A percentile compares a stretch with the other conserved stretches of the same genome.
Evolutionary conservation across 1,140 invertebrate genomes (phyloP).

Genomic region (Thrips palmi): DNA sequence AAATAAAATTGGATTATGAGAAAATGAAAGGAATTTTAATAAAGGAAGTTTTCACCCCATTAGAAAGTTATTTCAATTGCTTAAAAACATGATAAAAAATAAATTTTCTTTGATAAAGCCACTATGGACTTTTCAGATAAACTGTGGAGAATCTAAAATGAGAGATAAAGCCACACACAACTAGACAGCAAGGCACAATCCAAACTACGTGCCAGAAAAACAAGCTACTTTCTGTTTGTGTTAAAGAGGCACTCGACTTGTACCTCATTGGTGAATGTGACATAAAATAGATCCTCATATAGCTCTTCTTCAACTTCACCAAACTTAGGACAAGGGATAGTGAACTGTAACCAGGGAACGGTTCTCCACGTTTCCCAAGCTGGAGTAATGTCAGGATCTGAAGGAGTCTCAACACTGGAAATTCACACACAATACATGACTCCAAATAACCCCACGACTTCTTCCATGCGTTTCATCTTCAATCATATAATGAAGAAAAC

Average conservation of each 20-base stretch:
- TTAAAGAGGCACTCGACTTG: background rate
- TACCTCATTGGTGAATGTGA: constrained; percentile 56
- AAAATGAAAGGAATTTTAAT: background rate
- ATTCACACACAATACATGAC: constrained; percentile 4
- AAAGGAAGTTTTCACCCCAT: background rate
- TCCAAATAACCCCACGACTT: constrained; percentile 8
- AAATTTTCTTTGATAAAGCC: background rate
- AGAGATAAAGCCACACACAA: too few relatives aligned
- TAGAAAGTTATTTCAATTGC: background rate
- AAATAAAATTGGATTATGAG: background rate
- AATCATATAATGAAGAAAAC: constrained; percentile 6
- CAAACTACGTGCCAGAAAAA: too few relatives aligned
- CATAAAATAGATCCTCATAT: constrained; percentile 75
- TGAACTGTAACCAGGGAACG: constrained; percentile 38
- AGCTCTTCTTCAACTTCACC: constrained; percentile 59
- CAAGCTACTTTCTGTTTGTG: too few relatives aligned
- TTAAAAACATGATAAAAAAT: background rate
- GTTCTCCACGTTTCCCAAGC: background rate
- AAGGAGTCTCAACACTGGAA: background rate
- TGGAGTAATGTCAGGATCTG: background rate
- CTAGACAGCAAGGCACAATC: too few relatives aligned
- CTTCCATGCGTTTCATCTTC: constrained; percentile 2
- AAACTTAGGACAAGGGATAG: constrained; percentile 33
- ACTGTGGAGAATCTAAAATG: too few relatives aligned
- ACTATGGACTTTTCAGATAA: background rate